phyloP scores from a whole-genome alignment of 1,140 invertebrate species.

The Bactericera cockerelli region DNA sequence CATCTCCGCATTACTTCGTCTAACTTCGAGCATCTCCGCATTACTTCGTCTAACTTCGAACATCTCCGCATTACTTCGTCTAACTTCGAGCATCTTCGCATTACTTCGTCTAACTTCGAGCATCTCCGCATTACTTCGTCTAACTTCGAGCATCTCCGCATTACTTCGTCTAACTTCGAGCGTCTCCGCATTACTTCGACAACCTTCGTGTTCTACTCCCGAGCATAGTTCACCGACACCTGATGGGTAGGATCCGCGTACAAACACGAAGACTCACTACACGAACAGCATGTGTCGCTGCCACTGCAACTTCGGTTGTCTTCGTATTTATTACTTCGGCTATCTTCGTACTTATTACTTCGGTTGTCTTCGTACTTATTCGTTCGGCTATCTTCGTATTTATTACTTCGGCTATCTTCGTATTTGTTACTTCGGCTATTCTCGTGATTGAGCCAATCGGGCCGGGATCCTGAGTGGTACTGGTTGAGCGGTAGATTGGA shows the following conservation, averaged over 20 bases:
- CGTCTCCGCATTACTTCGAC: no score
- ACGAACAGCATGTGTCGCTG: conserved; percentile 26
- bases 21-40: no score
- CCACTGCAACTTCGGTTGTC: conserved; percentile 12
- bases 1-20: no score
- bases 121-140: no score
- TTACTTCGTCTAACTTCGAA: no score
- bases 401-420: conserved; percentile 54
- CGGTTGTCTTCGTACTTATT: conserved; percentile 66
- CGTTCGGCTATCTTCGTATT: neutral
- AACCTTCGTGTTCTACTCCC: neutral
- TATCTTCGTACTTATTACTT: conserved; percentile 26
- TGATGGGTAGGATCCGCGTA: conserved; percentile 20
- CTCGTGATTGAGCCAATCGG: conserved; percentile 35
- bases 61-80: no score
- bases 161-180: no score
- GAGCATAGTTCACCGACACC: neutral
- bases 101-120: no score
- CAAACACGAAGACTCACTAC: conserved; percentile 25
- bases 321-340: conserved; percentile 1
- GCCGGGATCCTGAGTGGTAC: neutral
- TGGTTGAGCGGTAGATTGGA: conserved; percentile 10
- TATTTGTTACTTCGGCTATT: conserved; percentile 59
- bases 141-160: no score
- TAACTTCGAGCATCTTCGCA: no score